A percentile compares a stretch with the other conserved stretches of the same genome.
phyloP scores from a whole-genome alignment of 2,797 vertebrate genomes.

The Apogon talboti region DNA sequence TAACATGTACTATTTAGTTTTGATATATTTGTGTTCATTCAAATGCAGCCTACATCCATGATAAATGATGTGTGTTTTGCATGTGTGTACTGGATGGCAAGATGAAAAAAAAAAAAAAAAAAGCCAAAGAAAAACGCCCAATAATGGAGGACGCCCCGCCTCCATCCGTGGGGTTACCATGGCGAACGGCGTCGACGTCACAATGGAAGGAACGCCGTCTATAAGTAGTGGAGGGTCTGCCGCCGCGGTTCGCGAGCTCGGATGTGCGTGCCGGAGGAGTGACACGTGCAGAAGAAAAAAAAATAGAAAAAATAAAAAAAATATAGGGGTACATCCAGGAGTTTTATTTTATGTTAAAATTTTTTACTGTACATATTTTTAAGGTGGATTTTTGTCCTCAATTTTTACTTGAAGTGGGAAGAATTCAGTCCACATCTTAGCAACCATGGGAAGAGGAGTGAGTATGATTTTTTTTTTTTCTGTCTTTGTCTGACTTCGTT shows the following conservation, averaged over 20 bases:
- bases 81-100: conserved; percentile 5
- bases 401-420: conserved; percentile 62
- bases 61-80: conserved; percentile 12
- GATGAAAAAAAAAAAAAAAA: neutral
- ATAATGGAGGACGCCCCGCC: conserved; percentile 72
- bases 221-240: conserved; percentile 73
- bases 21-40: neutral
- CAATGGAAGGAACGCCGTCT: conserved; percentile 72
- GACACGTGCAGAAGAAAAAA: conserved; percentile 68
- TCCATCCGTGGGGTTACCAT: conserved; percentile 81
- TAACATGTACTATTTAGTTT: neutral
- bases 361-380: conserved; percentile 58
- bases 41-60: neutral
- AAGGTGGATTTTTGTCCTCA: conserved; percentile 55
- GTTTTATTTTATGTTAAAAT: conserved; percentile 34
- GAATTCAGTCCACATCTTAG: conserved; percentile 43
- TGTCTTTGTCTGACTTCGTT: neutral
- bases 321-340: conserved; percentile 43
- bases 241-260: conserved; percentile 64
- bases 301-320: neutral
- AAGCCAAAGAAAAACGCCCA: conserved; percentile 32
- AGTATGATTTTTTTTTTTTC: conserved; percentile 61
- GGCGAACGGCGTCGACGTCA: conserved; percentile 82
- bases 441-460: conserved; percentile 85
- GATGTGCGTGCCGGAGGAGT: conserved; percentile 68